These are phyloP conservation scores for Phenacoccus solenopsis DNA, from an alignment of 1,140 invertebrate species.

Conservation along the genomic window DNA sequence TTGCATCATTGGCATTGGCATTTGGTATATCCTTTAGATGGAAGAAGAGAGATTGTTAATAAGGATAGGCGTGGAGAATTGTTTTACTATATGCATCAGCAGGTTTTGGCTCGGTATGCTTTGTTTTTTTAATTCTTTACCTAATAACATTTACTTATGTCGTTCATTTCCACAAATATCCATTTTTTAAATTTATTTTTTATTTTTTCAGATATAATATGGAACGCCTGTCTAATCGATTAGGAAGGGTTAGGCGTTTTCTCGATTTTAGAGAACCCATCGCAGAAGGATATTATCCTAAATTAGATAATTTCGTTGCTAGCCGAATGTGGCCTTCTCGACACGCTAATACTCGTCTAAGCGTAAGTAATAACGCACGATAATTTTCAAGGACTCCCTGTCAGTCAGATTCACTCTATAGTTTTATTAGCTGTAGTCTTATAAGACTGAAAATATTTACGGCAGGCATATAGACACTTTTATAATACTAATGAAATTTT, in stretches of 20 bases:
- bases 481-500: too few species aligned
- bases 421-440: too few species aligned
- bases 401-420: too few species aligned
- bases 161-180: too few species aligned
- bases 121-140: neutral
- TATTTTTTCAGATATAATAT: conserved; percentile 45
- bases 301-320: conserved; percentile 50
- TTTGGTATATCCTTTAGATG: conserved; percentile 34
- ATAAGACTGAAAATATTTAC: too few species aligned
- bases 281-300: conserved; percentile 55
- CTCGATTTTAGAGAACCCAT: conserved; percentile 49
- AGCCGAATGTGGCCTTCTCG: conserved; percentile 49
- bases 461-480: too few species aligned
- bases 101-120: conserved; percentile 45
- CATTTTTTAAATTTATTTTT: neutral
- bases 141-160: neutral
- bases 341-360: conserved; percentile 42
- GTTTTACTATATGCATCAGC: conserved; percentile 67
- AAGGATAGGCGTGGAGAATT: conserved; percentile 59
- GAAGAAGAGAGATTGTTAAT: conserved; percentile 38
- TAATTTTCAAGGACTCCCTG: too few species aligned
- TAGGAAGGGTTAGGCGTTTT: conserved; percentile 44
- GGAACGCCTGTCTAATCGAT: conserved; percentile 49
- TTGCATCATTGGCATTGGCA: conserved; percentile 66
- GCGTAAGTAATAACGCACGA: conserved; percentile 27